Percentiles rank a stretch among this genome's conserved stretches.
These are phyloP conservation scores for Tortricodes alternella DNA, from an alignment of 2,888 invertebrate genomes.

Conservation along the genomic window DNA sequence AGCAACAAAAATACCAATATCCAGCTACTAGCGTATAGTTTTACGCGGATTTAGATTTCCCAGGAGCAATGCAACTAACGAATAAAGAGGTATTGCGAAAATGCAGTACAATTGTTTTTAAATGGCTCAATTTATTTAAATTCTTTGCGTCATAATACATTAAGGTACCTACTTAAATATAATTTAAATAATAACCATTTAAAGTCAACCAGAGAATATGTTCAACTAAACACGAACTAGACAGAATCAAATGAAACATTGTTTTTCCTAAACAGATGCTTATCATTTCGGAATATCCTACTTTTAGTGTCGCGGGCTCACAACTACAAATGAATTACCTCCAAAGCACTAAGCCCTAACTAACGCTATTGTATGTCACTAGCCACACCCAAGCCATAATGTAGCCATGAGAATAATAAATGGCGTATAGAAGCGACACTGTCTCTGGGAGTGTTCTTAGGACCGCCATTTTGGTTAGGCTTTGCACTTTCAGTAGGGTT, in stretches of 20 bases:
- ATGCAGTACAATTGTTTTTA: background rate
- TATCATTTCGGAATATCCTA: background rate
- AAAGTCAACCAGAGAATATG: too few species aligned
- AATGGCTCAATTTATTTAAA: too few species aligned
- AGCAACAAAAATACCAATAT: conserved; percentile 47
- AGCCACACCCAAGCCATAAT: conserved; percentile 15
- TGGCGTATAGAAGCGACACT: background rate
- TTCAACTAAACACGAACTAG: too few species aligned
- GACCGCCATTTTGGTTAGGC: background rate
- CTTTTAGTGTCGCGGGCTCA: background rate
- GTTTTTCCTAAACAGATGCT: background rate
- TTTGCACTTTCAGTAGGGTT: too few species aligned
- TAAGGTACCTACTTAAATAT: too few species aligned
- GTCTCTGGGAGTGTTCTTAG: background rate
- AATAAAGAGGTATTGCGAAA: background rate
- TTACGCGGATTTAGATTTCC: conserved; percentile 25
- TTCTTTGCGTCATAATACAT: too few species aligned
- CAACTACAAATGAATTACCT: background rate
- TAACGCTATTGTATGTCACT: conserved; percentile 40
- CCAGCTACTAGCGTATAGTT: conserved; percentile 7
- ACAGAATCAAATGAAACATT: too few species aligned
- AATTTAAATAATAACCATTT: too few species aligned
- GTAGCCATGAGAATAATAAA: background rate
- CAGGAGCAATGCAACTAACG: conserved; percentile 21
- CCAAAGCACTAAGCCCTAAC: conserved; percentile 29